phyloP scores from a whole-genome alignment of 2,888 invertebrate genomes.

The Leucophenga maculata region DNA sequence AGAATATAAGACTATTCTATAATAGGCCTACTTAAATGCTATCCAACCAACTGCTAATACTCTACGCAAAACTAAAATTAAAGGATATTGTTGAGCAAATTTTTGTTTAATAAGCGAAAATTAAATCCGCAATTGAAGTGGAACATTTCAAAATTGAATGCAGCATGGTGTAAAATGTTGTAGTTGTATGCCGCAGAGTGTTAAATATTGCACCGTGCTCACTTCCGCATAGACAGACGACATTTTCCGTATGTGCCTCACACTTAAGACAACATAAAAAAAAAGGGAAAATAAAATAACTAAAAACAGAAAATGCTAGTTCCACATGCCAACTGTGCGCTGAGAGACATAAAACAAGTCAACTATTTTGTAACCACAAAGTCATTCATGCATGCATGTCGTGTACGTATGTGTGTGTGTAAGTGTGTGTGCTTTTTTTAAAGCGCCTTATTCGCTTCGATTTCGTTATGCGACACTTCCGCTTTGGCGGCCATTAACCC shows the following conservation, averaged over 20 bases:
- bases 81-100: too few species aligned
- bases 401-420: too few species aligned
- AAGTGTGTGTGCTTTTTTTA: not conserved
- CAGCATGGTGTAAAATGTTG: too few species aligned
- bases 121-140: too few species aligned
- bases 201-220: too few species aligned
- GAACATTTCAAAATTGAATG: too few species aligned
- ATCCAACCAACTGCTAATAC: too few species aligned
- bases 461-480: slow-evolving; percentile 59
- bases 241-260: not conserved
- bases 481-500: slow-evolving; percentile 58
- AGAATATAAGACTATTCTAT: too few species aligned
- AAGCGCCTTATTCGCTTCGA: slow-evolving; percentile 47
- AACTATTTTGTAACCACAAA: slow-evolving; percentile 5
- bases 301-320: not conserved
- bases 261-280: not conserved
- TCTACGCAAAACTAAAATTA: too few species aligned
- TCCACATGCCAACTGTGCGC: not conserved
- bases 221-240: slow-evolving; percentile 25
- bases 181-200: too few species aligned
- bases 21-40: too few species aligned
- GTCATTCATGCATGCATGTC: not conserved
- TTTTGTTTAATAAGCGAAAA: too few species aligned
- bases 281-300: not conserved
- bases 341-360: slow-evolving; percentile 1